Evolutionary conservation across 2,888 invertebrate species (phyloP).

Genomic region (Piscicola geometra): DNA sequence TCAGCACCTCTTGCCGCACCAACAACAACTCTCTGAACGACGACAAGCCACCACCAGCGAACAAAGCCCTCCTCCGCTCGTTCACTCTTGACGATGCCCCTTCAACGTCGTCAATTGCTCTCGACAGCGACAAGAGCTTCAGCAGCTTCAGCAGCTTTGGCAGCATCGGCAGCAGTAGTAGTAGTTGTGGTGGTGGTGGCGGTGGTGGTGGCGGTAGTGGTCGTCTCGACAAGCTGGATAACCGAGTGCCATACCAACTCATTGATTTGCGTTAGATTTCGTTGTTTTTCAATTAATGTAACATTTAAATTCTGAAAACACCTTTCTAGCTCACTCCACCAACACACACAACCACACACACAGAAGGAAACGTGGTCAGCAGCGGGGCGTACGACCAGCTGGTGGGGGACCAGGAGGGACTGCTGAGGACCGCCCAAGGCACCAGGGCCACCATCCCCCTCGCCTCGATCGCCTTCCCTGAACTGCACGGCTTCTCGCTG

Average conservation of each 20-base stretch:
- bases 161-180: not conserved
- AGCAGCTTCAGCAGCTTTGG: not conserved
- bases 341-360: not conserved
- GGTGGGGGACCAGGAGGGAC: slow-evolving; percentile 47
- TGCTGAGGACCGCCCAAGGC: slow-evolving; percentile 48
- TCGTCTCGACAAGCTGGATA: not conserved
- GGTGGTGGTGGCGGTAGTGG: not conserved
- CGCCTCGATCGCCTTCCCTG: slow-evolving; percentile 72
- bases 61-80: not conserved
- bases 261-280: not conserved
- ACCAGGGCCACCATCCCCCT: slow-evolving; percentile 65
- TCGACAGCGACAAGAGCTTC: not conserved
- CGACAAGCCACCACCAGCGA: not conserved
- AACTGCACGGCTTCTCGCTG: slow-evolving; percentile 63
- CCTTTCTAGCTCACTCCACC: not conserved
- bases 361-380: not conserved
- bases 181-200: not conserved
- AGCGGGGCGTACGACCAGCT: not conserved
- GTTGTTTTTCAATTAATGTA: not conserved
- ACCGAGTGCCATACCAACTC: not conserved
- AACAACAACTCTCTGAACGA: too few relatives aligned
- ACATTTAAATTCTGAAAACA: not conserved
- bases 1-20: not conserved
- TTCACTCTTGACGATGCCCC: not conserved
- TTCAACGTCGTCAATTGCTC: not conserved